Base-by-base conservation (phyloP, 1,140 invertebrate genomes). In the Hermatobates lingyangjiaoensis region DNA sequence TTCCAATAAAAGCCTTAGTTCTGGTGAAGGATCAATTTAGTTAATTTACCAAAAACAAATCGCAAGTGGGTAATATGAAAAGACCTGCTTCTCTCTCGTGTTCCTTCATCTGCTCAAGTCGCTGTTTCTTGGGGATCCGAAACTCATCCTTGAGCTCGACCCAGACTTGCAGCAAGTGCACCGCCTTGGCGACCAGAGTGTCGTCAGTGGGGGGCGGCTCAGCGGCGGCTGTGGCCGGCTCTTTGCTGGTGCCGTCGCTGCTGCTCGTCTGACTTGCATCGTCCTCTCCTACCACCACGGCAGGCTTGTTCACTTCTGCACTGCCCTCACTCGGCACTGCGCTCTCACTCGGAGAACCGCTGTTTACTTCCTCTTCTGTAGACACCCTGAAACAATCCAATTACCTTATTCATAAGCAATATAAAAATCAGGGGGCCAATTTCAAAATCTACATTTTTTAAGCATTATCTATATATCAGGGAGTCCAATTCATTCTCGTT, bases 121-220 rank as follows among this genome's bases (percentile, higher is more conserved):
- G 74, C 61, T 94, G 85, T 59, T 92, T 91, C 66, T 94, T 94
- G 10, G 93, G 93, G 61, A 97, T 97, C 64, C 87, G 78, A 62
- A 92, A 96, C 21, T 85, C 77, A 68, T 91, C 86, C 68, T 89
- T 87, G 14, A 93, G 69, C 59, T 74, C 77, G 3, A 76, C 74
- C 87, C 87, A 93, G 42, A 76, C 69, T 20, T 77, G 72, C 38
- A 90, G 58, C 20, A 90, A n/a, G n/a, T 23, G 24, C 26, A 46
- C 18, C 45, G n/a, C 24, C 45, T 26, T 25, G 7, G n/a, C n/a
- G n/a, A n/a, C n/a, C n/a, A n/a, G n/a, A n/a, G n/a, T n/a, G 23
- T 10, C 45, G 10, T 12, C 5, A 14, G 7, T n/a, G n/a, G n/a
- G n/a, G n/a, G n/a, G n/a, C n/a, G n/a, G n/a, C n/a, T n/a, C n/a